A percentile compares a stretch with the other conserved stretches of the same genome.
Conservation (phyloP, 1,140 invertebrate species). For the Coenobita brevimanus region DNA sequence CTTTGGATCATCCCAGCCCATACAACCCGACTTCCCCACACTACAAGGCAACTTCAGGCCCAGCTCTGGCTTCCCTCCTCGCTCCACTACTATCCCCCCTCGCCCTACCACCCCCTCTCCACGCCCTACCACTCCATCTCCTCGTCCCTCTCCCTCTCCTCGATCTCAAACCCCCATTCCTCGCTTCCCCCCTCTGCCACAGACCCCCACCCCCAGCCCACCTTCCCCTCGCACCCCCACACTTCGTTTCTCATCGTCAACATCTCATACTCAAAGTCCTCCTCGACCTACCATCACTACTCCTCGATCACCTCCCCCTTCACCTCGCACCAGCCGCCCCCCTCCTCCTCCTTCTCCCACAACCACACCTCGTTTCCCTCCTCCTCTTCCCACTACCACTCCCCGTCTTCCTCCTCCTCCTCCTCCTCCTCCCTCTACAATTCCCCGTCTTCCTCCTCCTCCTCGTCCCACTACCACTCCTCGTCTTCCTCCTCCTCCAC, state of each 20-base stretch:
- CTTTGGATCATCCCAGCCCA: slow-evolving; percentile 4
- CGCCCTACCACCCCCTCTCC: too few species aligned
- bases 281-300: neutral
- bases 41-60: too few species aligned
- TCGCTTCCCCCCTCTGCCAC: neutral
- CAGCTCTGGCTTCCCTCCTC: too few species aligned
- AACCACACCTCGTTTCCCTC: too few species aligned
- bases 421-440: neutral
- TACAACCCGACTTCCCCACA: slow-evolving; percentile 15
- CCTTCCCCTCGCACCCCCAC: neutral
- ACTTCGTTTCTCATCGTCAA: too few species aligned
- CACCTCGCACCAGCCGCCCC: neutral
- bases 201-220: neutral
- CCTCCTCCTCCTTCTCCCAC: neutral
- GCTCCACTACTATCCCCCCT: too few species aligned
- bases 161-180: too few species aligned
- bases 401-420: neutral
- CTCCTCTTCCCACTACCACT: neutral
- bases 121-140: too few species aligned
- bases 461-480: neutral
- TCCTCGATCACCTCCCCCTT: neutral
- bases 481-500: neutral
- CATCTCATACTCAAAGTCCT: too few species aligned
- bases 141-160: too few species aligned
- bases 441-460: neutral